A percentile compares a stretch with the other conserved stretches of the same genome.
Conservation (phyloP, 2,888 invertebrate species). For the Tenthredo amoena region DNA sequence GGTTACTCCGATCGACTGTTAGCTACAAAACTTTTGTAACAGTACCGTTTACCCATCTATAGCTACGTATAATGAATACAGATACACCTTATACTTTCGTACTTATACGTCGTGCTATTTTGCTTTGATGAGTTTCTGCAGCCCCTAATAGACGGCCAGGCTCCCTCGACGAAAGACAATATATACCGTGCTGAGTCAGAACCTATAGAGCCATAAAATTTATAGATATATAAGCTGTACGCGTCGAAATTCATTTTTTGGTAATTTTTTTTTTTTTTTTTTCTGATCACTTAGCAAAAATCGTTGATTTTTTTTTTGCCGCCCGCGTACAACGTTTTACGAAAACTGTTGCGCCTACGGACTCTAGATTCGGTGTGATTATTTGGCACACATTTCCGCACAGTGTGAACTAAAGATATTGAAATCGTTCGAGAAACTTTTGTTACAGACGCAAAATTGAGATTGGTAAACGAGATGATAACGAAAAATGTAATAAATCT, state of each 20-base stretch:
- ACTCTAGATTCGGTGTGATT: too few relatives aligned
- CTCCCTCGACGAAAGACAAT: not conserved
- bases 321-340: too few relatives aligned
- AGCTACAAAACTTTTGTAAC: constrained; percentile 17
- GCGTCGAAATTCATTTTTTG: not conserved
- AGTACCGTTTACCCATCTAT: not conserved
- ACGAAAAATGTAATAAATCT: too few relatives aligned
- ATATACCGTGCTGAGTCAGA: not conserved
- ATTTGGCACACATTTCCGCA: too few relatives aligned
- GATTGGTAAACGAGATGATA: too few relatives aligned
- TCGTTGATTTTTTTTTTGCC: not conserved
- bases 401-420: too few relatives aligned
- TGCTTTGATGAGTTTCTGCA: constrained; percentile 22
- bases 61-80: not conserved
- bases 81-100: not conserved
- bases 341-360: too few relatives aligned
- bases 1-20: constrained; percentile 23
- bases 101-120: constrained; percentile 19
- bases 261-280: not conserved
- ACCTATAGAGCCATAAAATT: not conserved
- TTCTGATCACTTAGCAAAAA: too few relatives aligned
- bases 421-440: too few relatives aligned
- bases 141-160: not conserved
- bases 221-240: not conserved
- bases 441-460: too few relatives aligned